A percentile compares a stretch with the other conserved stretches of the same genome.
phyloP scores from a whole-genome alignment of 2,797 vertebrate species.

The Muscicapa comitata region DNA sequence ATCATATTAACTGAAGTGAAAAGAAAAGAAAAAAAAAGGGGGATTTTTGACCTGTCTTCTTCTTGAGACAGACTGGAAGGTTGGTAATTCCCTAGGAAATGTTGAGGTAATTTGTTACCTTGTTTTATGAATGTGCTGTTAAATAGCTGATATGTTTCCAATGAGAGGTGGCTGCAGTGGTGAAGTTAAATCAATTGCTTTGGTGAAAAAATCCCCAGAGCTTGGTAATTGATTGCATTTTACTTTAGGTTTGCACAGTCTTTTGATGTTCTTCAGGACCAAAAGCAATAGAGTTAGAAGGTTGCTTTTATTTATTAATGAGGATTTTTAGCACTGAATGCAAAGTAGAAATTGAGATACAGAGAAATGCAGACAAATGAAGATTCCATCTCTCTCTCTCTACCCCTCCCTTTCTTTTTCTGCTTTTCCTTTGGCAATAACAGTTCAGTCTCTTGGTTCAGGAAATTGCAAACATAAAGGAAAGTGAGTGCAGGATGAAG shows the following conservation, averaged over 20 bases:
- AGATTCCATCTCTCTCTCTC: neutral
- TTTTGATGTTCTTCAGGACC: neutral
- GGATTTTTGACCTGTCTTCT: neutral
- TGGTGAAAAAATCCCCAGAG: constrained; percentile 18
- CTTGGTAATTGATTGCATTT: neutral
- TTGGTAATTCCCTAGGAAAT: neutral
- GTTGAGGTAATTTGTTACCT: neutral
- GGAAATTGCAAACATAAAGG: neutral
- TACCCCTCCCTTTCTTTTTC: neutral
- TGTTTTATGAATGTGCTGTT: neutral
- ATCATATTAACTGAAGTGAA: neutral
- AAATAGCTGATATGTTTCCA: neutral
- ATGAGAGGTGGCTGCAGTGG: neutral
- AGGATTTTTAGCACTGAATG: neutral
- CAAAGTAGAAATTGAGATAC: neutral
- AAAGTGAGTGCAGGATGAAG: neutral
- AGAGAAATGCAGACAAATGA: neutral
- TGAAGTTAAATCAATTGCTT: constrained; percentile 32
- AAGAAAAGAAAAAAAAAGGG: neutral
- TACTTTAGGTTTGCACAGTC: neutral
- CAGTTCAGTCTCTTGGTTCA: neutral
- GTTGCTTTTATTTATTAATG: neutral
- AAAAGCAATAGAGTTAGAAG: neutral
- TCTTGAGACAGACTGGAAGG: neutral
- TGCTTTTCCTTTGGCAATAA: neutral